A percentile compares a stretch with the other conserved stretches of the same genome.
phyloP scores from a whole-genome alignment of 2,113 vertebrate genomes.

The Elachura formosa region DNA sequence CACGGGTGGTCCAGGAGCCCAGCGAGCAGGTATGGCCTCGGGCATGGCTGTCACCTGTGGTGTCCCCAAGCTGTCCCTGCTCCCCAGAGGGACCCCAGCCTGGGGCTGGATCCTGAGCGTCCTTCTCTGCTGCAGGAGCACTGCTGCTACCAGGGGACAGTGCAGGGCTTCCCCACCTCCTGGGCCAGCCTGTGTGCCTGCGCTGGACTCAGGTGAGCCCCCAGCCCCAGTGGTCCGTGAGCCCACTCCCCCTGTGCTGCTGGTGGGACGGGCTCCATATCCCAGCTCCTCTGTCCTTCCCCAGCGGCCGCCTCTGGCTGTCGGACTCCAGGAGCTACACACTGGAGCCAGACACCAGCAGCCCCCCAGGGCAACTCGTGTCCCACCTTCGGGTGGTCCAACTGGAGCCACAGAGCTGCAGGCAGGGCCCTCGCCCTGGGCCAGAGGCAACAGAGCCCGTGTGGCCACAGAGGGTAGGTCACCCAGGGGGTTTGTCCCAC shows the following conservation, averaged over 20 bases:
- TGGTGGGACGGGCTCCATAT: not conserved
- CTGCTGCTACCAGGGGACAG: conserved; percentile 83
- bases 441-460: not conserved
- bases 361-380: conserved; percentile 22
- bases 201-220: conserved; percentile 80
- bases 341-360: conserved; percentile 64
- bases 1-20: conserved; percentile 59
- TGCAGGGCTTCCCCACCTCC: conserved; percentile 66
- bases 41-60: rapidly evolving
- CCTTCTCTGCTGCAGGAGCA: conserved; percentile 66
- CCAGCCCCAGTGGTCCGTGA: rapidly evolving
- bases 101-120: not conserved
- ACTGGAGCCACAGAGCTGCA: not conserved
- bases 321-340: conserved; percentile 76
- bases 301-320: conserved; percentile 79
- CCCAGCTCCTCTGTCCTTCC: not conserved
- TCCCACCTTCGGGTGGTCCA: conserved; percentile 25
- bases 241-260: rapidly evolving
- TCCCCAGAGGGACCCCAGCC: not conserved
- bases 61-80: rapidly evolving
- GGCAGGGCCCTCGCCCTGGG: not conserved
- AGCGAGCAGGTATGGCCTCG: conserved; percentile 70
- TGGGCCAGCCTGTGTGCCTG: conserved; percentile 85
- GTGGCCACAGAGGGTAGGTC: conserved; percentile 61
- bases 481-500: rapidly evolving